Evolutionary conservation across 2,113 vertebrate species (phyloP), one percentile per base, ranked within the genome.

Genomic region (Mesocricetus auratus): DNA sequence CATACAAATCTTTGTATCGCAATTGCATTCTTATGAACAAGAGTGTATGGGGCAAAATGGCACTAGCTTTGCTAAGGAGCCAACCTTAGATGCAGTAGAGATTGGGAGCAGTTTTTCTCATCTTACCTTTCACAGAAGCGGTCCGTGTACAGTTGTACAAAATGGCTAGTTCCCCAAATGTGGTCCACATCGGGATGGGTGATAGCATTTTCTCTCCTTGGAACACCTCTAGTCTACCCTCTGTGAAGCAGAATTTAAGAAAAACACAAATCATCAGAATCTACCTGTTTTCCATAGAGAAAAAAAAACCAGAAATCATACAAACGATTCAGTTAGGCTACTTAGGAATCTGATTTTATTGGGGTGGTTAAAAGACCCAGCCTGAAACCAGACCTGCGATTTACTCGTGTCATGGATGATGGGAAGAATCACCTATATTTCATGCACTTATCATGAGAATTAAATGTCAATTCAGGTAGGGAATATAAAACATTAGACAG

Each of bases 61-160:
- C 74, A 24, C 19, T 94, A 69, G 0, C 21, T 11, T 31, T 33
- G 92, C 22, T 11, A 53, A 42, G 87, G 74, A 64, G 83, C 53
- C 39, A 5, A 21, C 7, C 19, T 3, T 93, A 60, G 4, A 3
- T 56, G 69, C 9, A 36, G 24, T 56, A 86, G 64, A 0, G 0
- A 16, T 81, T 56, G 1, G 39, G 36, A 53, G 4, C 1, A 11
- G 21, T n/a, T 88, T n/a, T n/a, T 81, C n/a, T 53, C 29, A 58
- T 6, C 2, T 96, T 98, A 99, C 99, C 99, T 99, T 99, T 99
- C 62, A 99, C 99, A 4, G 99, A 99, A 1, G 99, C 99, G 0
- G 99, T 99, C 97, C 99, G 98, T 0, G 99, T 99, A 97, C 99
- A 99, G 98, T 99, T 99, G 98, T 99, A 99, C 68, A 99, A 98